Base-by-base conservation (phyloP, 1,140 invertebrate genomes). In the Brachionus asplanchnoidis region DNA sequence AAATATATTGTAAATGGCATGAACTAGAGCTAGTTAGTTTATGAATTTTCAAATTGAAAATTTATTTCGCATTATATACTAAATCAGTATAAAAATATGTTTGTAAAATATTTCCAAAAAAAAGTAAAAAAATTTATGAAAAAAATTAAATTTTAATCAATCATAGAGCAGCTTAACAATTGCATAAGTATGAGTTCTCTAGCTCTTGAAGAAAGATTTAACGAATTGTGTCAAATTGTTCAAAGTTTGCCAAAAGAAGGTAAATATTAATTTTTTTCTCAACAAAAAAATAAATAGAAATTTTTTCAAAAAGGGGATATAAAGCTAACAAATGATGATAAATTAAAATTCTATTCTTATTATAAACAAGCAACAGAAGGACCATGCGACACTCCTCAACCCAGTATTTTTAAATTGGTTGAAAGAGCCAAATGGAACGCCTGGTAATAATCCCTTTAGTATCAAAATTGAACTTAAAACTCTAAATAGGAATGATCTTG, bases 321-420 rank as follows among this genome's bases (percentile, higher is more conserved):
- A 90, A 95, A 98, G 89, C 96, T 96, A 11, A 97, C 96, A 86
- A 93, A 95, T 91, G 94, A 95, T 85, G 92, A 97, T 88, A 95
- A 96, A 93, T 92, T 98, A 26, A 93, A 93, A 79, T 98, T 98
- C 89, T 99, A 99, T 90, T 93, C 93, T 9, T 95, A 94, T 87
- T 99, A 92, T 90, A 98, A 99, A 89, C 97, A 98, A 91, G 96
- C 95, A 0, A 96, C 94, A 0, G 93, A 95, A 88, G 97, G 97
- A 0, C 92, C 93, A 11, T 96, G 95, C 87, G 91, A 91, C 11
- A 92, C 92, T 85, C 88, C 89, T 12, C 94, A 95, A 88, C 97
- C 96, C 2, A 92, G 92, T 1, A 96, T 98, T 88, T 98, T 95
- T 94, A 95, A 97, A 88, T 91, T 97, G 0, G 92, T 97, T 0